Percentiles rank a stretch among this genome's conserved stretches.
These are phyloP conservation scores for Ormyrus nitidulus DNA, from an alignment of 2,888 invertebrate species.

Conservation along the genomic window DNA sequence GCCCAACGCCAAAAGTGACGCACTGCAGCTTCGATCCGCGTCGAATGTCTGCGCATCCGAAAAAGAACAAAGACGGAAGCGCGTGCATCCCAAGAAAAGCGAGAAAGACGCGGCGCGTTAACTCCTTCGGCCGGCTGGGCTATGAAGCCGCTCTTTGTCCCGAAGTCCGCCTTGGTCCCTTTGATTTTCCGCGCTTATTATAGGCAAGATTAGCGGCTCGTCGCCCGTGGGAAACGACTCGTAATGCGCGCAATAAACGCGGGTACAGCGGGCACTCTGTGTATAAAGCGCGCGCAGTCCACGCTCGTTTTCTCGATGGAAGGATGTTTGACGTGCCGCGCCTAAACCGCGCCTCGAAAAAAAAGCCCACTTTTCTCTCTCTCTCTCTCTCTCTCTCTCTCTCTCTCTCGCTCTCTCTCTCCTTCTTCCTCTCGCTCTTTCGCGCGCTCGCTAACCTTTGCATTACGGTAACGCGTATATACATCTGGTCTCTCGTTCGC, in stretches of 20 bases:
- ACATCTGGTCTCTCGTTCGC: slow-evolving; percentile 12
- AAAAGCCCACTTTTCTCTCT: slow-evolving; percentile 35
- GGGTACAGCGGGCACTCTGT: not conserved
- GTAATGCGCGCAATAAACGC: slow-evolving; percentile 58
- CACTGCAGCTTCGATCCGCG: too few relatives aligned
- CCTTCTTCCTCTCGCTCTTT: not conserved
- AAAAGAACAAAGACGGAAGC: too few relatives aligned
- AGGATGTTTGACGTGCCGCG: slow-evolving; percentile 75
- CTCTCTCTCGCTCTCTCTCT: slow-evolving; percentile 14
- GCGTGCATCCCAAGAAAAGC: too few relatives aligned
- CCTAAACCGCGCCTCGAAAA: slow-evolving; percentile 67
- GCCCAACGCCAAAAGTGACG: too few relatives aligned
- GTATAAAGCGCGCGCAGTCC: not conserved
- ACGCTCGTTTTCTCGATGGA: slow-evolving; percentile 61
- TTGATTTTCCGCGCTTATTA: too few relatives aligned
- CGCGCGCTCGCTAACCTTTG: not conserved
- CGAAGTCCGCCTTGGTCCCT: too few relatives aligned
- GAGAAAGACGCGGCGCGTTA: not conserved
- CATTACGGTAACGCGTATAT: not conserved
- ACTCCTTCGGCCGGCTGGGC: not conserved
- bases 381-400: slow-evolving; percentile 29
- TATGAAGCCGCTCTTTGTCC: not conserved
- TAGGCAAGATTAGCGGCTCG: slow-evolving; percentile 36
- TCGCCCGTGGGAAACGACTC: slow-evolving; percentile 57
- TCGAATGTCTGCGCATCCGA: too few relatives aligned